phyloP scores from a whole-genome alignment of 2,113 vertebrate species.

The Larimichthys crocea region DNA sequence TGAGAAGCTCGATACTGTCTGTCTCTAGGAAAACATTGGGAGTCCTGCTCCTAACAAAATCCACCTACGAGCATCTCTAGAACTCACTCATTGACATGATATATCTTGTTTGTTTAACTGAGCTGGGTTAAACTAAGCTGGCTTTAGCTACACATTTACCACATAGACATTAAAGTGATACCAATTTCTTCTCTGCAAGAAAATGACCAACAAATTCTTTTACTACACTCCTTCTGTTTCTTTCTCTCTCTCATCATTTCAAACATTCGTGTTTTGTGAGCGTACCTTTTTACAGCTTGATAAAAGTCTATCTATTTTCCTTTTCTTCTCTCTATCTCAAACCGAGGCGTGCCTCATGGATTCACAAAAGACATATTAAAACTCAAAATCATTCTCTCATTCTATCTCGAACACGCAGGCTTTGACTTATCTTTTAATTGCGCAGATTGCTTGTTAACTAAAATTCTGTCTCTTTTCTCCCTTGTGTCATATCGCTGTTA shows the following conservation, averaged over 20 bases:
- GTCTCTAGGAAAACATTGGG: not conserved
- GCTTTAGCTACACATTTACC: too few species aligned
- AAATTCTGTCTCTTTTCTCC: slow-evolving; percentile 37
- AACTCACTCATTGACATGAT: not conserved
- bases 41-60: not conserved
- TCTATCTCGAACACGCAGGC: slow-evolving; percentile 39
- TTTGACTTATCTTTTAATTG: slow-evolving; percentile 71
- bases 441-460: slow-evolving; percentile 54
- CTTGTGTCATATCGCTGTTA: slow-evolving; percentile 31
- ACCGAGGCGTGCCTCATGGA: slow-evolving; percentile 16
- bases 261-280: slow-evolving; percentile 6
- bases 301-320: slow-evolving; percentile 4
- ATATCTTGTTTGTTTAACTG: not conserved
- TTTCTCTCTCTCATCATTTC: slow-evolving; percentile 14
- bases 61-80: not conserved
- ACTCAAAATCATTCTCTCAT: slow-evolving; percentile 39
- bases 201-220: not conserved
- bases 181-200: not conserved
- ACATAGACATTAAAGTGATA: too few species aligned
- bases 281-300: slow-evolving; percentile 20
- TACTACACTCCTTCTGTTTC: not conserved
- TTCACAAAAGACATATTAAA: slow-evolving; percentile 45
- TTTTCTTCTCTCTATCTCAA: slow-evolving; percentile 45
- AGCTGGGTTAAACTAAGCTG: too few species aligned
- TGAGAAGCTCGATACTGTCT: not conserved